These are phyloP conservation scores for Chaetodon auriga DNA, from an alignment of 2,113 vertebrate species.

Conservation along the genomic window DNA sequence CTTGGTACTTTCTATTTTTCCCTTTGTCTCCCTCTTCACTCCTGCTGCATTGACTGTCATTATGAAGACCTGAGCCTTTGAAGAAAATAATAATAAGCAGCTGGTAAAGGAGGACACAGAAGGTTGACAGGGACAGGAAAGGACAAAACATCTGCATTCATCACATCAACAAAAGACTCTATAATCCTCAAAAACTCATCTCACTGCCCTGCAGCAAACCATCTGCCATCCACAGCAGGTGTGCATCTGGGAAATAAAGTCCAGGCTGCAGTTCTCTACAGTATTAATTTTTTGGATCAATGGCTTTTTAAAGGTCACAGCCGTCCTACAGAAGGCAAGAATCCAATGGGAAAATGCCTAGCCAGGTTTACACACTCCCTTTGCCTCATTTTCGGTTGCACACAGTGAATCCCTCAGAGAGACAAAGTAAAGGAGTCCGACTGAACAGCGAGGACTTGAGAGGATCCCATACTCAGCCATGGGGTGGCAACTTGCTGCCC, in stretches of 20 bases:
- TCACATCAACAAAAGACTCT: conserved; percentile 65
- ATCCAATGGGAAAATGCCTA: conserved; percentile 49
- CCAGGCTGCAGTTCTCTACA: conserved; percentile 50
- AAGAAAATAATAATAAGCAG: conserved; percentile 47
- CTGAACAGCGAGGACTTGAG: conserved; percentile 35
- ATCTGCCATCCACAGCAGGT: conserved; percentile 78
- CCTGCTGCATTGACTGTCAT: conserved; percentile 21
- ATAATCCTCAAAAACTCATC: conserved; percentile 60
- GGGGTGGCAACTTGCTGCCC: conserved; percentile 56
- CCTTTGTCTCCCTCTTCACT: conserved; percentile 1
- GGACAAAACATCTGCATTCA: conserved; percentile 71
- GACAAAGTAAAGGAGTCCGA: conserved; percentile 32
- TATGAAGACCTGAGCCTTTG: conserved; percentile 41
- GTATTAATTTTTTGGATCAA: conserved; percentile 67
- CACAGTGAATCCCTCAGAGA: conserved; percentile 70
- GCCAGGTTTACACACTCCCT: conserved; percentile 61
- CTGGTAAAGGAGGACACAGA: conserved; percentile 43
- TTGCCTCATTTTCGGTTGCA: conserved; percentile 53
- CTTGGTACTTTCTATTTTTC: conserved; percentile 15
- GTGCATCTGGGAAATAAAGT: conserved; percentile 70
- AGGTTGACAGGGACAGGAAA: conserved; percentile 43
- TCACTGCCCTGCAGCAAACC: conserved; percentile 67
- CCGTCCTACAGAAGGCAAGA: conserved; percentile 45
- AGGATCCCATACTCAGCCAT: conserved; percentile 43
- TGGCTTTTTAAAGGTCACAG: conserved; percentile 77